phyloP scores from a whole-genome alignment of 2,797 vertebrate genomes.

The Cuniculus paca region DNA sequence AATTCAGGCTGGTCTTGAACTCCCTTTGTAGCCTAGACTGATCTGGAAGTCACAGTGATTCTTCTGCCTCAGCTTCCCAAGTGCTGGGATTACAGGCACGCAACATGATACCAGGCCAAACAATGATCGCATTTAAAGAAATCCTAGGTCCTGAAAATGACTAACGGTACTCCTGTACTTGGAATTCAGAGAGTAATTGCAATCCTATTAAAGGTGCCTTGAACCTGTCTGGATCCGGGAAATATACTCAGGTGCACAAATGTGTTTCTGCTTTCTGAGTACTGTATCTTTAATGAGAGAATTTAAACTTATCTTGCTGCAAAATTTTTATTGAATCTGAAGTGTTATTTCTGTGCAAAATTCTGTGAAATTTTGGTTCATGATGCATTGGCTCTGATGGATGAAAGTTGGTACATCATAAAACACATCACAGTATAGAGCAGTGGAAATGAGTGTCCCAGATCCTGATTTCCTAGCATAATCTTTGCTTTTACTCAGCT shows the following conservation, averaged over 20 bases:
- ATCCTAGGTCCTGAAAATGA: neutral
- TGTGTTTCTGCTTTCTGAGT: neutral
- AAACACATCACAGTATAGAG: neutral
- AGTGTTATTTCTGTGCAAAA: neutral
- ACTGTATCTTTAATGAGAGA: neutral
- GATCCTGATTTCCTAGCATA: neutral
- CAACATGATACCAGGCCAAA: neutral
- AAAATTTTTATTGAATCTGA: neutral
- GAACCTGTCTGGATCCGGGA: neutral
- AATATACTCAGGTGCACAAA: neutral
- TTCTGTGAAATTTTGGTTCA: neutral
- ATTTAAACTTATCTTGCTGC: neutral
- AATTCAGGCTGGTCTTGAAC: neutral
- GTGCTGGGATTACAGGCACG: neutral
- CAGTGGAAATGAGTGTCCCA: neutral
- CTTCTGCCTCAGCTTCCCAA: neutral
- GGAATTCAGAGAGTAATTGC: neutral
- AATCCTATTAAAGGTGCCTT: neutral
- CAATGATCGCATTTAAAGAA: constrained; percentile 4
- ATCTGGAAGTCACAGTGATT: neutral
- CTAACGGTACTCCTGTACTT: neutral
- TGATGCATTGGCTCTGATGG: neutral
- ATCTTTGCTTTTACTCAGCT: neutral
- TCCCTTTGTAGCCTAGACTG: neutral
- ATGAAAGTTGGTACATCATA: neutral